Evolutionary conservation across 2,797 vertebrate genomes (phyloP).

Genomic region (Chloroceryle inda): DNA sequence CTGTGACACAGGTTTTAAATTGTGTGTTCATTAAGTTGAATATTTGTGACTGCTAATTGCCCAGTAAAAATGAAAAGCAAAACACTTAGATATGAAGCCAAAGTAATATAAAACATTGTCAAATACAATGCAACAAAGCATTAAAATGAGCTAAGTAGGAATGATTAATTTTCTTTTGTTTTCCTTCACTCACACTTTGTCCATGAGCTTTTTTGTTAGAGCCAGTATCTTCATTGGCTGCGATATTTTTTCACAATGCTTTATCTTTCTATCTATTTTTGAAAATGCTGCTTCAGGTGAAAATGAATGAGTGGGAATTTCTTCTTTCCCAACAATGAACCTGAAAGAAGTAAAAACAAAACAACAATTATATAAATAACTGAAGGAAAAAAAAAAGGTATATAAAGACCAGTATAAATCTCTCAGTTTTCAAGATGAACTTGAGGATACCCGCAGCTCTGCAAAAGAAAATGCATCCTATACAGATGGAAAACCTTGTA

Average conservation of each 20-base stretch:
- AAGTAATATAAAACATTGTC: background rate
- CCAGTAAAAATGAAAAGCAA: background rate
- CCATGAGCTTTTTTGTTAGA: conserved; percentile 86
- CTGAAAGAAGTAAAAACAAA: conserved; percentile 74
- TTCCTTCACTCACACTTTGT: conserved; percentile 88
- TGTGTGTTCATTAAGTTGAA: background rate
- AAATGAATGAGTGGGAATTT: conserved; percentile 90
- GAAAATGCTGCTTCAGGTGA: conserved; percentile 80
- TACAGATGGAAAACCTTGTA: background rate
- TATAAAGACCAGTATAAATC: background rate
- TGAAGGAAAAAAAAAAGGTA: background rate
- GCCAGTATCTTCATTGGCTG: conserved; percentile 79
- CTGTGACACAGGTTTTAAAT: background rate
- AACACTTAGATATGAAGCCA: background rate
- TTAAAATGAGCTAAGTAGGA: background rate
- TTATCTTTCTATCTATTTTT: conserved; percentile 75
- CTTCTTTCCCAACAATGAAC: conserved; percentile 97
- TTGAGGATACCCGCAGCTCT: background rate
- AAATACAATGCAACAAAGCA: background rate
- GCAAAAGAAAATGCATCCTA: background rate
- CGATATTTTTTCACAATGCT: conserved; percentile 55
- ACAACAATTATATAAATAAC: background rate
- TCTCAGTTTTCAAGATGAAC: background rate
- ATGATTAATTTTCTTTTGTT: rapidly evolving
- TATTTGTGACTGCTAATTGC: background rate